phyloP scores from a whole-genome alignment of 2,888 invertebrate genomes.

The Bombylius discolor region DNA sequence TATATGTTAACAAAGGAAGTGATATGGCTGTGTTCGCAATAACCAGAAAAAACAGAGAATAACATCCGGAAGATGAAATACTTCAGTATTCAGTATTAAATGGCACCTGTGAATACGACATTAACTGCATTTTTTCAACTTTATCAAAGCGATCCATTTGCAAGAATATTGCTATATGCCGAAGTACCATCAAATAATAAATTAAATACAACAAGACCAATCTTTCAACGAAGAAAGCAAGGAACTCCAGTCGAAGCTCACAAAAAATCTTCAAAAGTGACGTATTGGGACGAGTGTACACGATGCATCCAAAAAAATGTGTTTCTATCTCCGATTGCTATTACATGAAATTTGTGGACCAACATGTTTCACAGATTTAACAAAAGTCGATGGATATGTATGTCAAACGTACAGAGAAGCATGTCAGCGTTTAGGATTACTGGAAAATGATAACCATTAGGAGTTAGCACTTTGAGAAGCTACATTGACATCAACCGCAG shows the following conservation, averaged over 20 bases:
- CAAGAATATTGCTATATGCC: neutral
- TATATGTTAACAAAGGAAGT: slow-evolving; percentile 21
- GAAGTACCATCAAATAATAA: neutral
- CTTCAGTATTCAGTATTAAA: neutral
- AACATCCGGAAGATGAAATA: neutral
- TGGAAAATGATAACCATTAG: neutral
- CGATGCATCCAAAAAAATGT: neutral
- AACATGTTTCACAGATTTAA: neutral
- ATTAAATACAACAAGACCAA: neutral
- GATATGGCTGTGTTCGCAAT: slow-evolving; percentile 22
- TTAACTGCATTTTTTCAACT: neutral
- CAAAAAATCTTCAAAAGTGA: neutral
- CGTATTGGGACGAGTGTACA: neutral
- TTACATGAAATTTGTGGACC: neutral
- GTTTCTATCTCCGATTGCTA: neutral
- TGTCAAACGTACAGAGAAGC: neutral
- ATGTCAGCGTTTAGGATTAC: neutral
- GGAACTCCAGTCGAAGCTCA: neutral
- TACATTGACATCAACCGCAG: neutral
- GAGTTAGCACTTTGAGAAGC: neutral
- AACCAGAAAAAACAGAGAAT: neutral
- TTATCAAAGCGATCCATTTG: neutral
- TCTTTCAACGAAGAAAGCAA: neutral
- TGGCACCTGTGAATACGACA: neutral
- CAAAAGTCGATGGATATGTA: neutral